Conservation (phyloP, 2,113 vertebrate species). For the Nerophis lumbriciformis region DNA sequence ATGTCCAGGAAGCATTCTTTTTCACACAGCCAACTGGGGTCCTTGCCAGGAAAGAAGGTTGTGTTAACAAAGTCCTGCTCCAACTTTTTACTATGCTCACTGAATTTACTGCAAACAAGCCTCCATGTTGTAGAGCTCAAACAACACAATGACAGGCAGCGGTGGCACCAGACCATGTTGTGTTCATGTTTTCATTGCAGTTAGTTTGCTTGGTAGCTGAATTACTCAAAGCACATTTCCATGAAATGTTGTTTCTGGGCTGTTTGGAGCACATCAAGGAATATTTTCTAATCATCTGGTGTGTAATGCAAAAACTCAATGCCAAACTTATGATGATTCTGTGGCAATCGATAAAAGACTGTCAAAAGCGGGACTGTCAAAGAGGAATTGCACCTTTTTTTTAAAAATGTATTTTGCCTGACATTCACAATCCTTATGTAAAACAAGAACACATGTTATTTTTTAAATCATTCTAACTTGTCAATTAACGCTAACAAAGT, state of each 20-base stretch:
- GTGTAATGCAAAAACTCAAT: too few species aligned
- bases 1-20: constrained; percentile 88
- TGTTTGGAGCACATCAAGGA: neutral
- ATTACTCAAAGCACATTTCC: neutral
- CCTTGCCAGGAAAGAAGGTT: constrained; percentile 65
- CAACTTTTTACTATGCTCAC: constrained; percentile 6
- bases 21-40: constrained; percentile 90
- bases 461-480: too few species aligned
- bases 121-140: constrained; percentile 2
- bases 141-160: neutral
- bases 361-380: too few species aligned
- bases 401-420: too few species aligned
- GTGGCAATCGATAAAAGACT: too few species aligned
- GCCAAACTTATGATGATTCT: too few species aligned
- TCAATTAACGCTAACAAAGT: too few species aligned
- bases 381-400: too few species aligned
- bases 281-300: too few species aligned
- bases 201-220: neutral
- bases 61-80: constrained; percentile 1
- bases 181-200: neutral
- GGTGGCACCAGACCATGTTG: neutral
- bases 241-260: neutral
- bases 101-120: neutral
- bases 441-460: too few species aligned
- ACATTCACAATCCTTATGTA: too few species aligned